Conservation (phyloP, 2,113 vertebrate genomes). For the Pholis gunnellus region DNA sequence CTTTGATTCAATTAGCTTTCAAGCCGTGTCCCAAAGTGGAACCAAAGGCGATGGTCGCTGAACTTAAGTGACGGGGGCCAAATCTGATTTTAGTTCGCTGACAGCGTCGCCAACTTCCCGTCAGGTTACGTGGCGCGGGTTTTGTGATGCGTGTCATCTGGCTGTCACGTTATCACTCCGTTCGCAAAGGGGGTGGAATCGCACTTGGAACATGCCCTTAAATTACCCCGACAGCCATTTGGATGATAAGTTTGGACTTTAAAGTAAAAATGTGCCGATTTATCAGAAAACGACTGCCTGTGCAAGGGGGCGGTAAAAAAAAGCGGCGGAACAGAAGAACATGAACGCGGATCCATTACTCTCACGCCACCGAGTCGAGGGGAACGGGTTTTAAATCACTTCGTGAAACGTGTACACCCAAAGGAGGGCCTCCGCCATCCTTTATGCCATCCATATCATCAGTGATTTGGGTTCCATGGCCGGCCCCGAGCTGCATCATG, state of each 20-base stretch:
- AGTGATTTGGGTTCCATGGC: constrained; percentile 41
- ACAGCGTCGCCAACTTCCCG: constrained; percentile 50
- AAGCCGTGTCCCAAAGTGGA: constrained; percentile 57
- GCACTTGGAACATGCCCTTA: constrained; percentile 21
- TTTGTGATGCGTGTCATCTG: constrained; percentile 55
- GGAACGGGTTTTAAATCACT: constrained; percentile 41
- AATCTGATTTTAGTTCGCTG: constrained; percentile 59
- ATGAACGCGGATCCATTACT: constrained; percentile 6
- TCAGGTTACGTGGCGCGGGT: constrained; percentile 23
- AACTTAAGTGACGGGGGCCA: constrained; percentile 43
- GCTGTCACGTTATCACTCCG: constrained; percentile 47
- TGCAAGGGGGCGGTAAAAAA: neutral
- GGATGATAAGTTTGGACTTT: constrained; percentile 18
- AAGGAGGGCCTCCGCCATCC: neutral
- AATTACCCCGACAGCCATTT: constrained; percentile 35
- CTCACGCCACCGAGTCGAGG: constrained; percentile 24
- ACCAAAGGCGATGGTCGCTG: constrained; percentile 60
- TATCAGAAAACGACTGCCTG: constrained; percentile 11
- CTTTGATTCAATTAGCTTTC: constrained; percentile 71
- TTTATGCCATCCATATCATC: constrained; percentile 39
- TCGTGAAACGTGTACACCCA: constrained; percentile 33
- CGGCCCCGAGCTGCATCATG: neutral
- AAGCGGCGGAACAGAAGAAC: neutral
- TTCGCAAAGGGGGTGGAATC: neutral
- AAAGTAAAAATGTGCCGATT: constrained; percentile 35